Evolutionary conservation across 1,140 invertebrate genomes (phyloP).

Genomic region (Venustaconcha ellipsiformis): DNA sequence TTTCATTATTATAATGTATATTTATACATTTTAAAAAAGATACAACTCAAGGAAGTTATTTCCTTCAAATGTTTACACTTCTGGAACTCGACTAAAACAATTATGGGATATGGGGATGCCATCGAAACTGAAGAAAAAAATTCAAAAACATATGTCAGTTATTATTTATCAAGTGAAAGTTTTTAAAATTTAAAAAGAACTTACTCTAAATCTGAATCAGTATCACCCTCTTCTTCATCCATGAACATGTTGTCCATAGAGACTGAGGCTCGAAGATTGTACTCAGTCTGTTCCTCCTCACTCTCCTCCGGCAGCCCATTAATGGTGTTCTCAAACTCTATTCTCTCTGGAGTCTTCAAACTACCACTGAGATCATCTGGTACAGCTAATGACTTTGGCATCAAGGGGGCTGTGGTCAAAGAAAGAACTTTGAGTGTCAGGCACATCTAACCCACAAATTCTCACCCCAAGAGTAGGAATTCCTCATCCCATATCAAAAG

Average conservation of each 20-base stretch:
- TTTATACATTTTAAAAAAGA: no score
- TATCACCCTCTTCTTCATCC: constrained; percentile 74
- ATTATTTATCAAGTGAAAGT: no score
- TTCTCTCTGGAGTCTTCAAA: constrained; percentile 80
- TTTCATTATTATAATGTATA: no score
- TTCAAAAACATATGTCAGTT: no score
- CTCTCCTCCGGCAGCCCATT: constrained; percentile 69
- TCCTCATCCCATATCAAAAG: no score
- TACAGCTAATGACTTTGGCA: constrained; percentile 9
- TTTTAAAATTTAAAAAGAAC: constrained; percentile 4
- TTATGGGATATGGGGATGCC: no score
- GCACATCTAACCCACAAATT: no score
- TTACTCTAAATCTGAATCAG: constrained; percentile 42
- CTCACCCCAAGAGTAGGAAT: no score
- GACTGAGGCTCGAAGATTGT: constrained; percentile 80
- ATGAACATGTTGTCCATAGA: constrained; percentile 68
- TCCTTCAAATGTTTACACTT: no score
- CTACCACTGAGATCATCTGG: constrained; percentile 33
- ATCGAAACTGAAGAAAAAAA: no score
- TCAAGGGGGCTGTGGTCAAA: constrained; percentile 24
- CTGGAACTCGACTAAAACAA: no score
- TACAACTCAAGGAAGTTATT: no score
- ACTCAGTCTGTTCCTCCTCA: constrained; percentile 74
- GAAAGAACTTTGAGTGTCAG: constrained; percentile 1
- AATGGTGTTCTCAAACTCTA: constrained; percentile 81